Evolutionary conservation across 2,888 invertebrate species (phyloP).

Genomic region (Agelastica alni): DNA sequence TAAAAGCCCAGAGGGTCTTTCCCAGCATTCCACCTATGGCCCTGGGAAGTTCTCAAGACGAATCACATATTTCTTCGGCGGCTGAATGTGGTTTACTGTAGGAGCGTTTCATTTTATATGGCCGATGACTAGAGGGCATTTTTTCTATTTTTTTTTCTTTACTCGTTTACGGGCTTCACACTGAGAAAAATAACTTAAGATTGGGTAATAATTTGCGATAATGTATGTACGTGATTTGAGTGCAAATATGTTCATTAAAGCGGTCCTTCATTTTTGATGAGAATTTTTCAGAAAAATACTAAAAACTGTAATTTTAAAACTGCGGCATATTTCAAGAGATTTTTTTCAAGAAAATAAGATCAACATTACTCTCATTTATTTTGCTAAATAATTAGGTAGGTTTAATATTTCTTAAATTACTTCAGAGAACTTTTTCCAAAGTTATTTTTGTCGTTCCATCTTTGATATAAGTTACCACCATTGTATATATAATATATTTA

Average conservation of each 20-base stretch:
- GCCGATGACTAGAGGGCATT: constrained; percentile 13
- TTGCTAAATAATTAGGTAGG: no score
- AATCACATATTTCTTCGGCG: constrained; percentile 23
- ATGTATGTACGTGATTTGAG: constrained; percentile 6
- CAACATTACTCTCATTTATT: no score
- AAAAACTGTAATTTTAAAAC: neutral
- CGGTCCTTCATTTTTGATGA: neutral
- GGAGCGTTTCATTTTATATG: constrained; percentile 11
- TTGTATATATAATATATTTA: no score
- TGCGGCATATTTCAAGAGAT: no score
- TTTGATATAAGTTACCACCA: no score
- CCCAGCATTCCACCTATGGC: constrained; percentile 49
- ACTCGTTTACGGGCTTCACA: constrained; percentile 3
- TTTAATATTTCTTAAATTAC: no score
- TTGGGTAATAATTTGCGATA: constrained; percentile 6
- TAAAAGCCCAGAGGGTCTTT: constrained; percentile 45
- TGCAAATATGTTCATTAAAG: neutral
- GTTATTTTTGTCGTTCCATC: no score
- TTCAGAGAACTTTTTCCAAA: no score
- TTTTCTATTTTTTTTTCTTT: constrained; percentile 2
- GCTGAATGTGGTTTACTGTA: constrained; percentile 16
- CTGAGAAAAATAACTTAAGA: constrained; percentile 8
- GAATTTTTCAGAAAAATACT: neutral
- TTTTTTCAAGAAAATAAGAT: no score
- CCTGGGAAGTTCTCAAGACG: constrained; percentile 45